Conservation (phyloP, 1,140 invertebrate genomes). For the Drosophila tsacasi region DNA sequence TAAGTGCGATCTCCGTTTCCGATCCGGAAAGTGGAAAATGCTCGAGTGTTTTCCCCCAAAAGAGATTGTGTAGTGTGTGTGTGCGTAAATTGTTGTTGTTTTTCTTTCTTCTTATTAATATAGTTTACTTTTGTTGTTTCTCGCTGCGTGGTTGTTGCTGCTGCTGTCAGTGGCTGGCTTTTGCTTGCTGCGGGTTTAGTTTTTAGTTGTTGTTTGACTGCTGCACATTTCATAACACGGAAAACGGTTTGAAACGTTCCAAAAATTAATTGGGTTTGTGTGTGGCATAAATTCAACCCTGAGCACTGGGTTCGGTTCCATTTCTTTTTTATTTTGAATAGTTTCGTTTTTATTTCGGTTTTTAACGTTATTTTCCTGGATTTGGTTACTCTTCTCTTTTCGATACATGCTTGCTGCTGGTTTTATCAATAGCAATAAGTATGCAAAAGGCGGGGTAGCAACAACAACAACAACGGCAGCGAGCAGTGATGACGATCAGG, state of each 20-base stretch:
- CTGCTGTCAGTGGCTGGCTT: constrained; percentile 16
- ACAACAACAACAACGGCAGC: constrained; percentile 17
- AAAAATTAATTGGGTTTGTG: constrained; percentile 34
- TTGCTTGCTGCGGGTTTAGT: constrained; percentile 37
- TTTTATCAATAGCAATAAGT: constrained; percentile 49
- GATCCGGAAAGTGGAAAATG: constrained; percentile 27
- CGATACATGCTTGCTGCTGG: constrained; percentile 25
- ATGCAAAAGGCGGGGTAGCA: constrained; percentile 70
- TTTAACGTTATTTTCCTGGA: not conserved
- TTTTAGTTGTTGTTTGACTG: constrained; percentile 46
- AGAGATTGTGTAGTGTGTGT: constrained; percentile 18
- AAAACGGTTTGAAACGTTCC: constrained; percentile 38
- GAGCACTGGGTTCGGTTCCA: not conserved
- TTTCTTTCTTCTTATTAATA: constrained; percentile 11
- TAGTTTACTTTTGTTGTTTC: constrained; percentile 39
- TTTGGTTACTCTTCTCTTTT: constrained; percentile 11
- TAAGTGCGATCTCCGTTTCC: constrained; percentile 10
- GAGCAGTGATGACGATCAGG: constrained; percentile 70
- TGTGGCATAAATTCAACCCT: constrained; percentile 17
- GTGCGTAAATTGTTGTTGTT: constrained; percentile 10
- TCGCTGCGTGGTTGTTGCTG: constrained; percentile 23
- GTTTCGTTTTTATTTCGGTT: constrained; percentile 16
- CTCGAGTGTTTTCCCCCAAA: constrained; percentile 10
- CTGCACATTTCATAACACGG: constrained; percentile 60
- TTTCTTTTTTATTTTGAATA: no score